A percentile compares a stretch with the other conserved stretches of the same genome.
Conservation (phyloP, 2,797 vertebrate genomes). For the Clamator glandarius region DNA sequence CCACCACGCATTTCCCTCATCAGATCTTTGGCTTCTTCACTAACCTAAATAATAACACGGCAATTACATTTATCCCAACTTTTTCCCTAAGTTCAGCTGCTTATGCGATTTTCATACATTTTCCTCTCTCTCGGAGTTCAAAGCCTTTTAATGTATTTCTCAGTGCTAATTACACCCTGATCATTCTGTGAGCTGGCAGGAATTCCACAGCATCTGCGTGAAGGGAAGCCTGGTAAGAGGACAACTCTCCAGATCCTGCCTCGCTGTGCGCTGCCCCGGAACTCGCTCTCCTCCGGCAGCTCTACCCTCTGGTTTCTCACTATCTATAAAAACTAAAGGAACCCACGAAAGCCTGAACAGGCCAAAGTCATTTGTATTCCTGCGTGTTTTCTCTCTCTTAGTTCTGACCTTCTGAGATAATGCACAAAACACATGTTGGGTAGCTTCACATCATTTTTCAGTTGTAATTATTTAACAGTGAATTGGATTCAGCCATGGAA, state of each 20-base stretch:
- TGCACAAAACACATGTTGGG: conserved; percentile 46
- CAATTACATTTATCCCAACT: not conserved
- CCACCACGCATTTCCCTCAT: not conserved
- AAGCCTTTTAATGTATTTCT: conserved; percentile 10
- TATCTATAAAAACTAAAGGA: conserved; percentile 65
- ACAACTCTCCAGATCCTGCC: not conserved
- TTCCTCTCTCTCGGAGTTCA: conserved; percentile 18
- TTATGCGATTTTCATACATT: conserved; percentile 42
- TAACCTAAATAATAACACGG: not conserved
- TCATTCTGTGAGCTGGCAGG: not conserved
- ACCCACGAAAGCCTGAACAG: conserved; percentile 56
- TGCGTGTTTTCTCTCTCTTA: conserved; percentile 32
- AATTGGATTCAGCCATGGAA: conserved; percentile 68
- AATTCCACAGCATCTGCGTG: conserved; percentile 1
- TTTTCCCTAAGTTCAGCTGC: not conserved
- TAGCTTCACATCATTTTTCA: conserved; percentile 31
- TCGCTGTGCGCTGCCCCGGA: not conserved
- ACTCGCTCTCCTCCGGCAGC: not conserved
- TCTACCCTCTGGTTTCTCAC: conserved; percentile 34
- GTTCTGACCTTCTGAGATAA: conserved; percentile 69
- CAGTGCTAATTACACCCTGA: conserved; percentile 33
- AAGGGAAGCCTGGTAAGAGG: not conserved
- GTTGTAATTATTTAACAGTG: conserved; percentile 52
- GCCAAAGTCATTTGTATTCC: conserved; percentile 71
- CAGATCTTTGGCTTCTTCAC: not conserved